These are phyloP conservation scores for Drosophila seguyi DNA, from an alignment of 1,140 invertebrate genomes.

Conservation along the genomic window DNA sequence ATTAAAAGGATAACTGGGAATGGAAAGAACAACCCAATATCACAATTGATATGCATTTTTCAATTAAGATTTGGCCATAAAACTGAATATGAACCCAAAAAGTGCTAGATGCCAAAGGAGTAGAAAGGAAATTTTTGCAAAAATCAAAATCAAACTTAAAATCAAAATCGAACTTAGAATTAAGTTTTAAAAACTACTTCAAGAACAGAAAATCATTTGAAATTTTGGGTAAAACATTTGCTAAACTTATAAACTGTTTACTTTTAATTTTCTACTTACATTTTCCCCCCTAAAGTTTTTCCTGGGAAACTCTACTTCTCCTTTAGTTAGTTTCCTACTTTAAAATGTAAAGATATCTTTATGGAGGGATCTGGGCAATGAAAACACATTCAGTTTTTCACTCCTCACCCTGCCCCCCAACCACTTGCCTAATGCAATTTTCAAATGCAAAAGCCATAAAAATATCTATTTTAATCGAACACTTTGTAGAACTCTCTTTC, in stretches of 20 bases:
- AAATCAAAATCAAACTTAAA: no score
- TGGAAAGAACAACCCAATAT: constrained; percentile 8
- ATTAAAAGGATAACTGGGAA: constrained; percentile 13
- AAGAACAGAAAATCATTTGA: background rate
- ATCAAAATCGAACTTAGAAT: no score
- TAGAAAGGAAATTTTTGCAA: no score
- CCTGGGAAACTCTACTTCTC: background rate
- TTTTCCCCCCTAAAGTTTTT: background rate
- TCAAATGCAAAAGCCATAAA: constrained; percentile 63
- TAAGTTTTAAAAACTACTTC: no score
- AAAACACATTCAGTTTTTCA: constrained; percentile 25
- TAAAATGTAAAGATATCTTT: constrained; percentile 15
- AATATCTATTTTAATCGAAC: constrained; percentile 65
- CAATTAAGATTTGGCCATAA: constrained; percentile 29
- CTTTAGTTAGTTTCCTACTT: background rate
- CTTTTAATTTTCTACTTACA: constrained; percentile 1
- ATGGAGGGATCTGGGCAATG: constrained; percentile 26
- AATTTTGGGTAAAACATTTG: background rate
- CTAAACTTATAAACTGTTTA: background rate
- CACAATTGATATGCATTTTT: constrained; percentile 44
- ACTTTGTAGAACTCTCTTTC: constrained; percentile 41
- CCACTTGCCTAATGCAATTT: constrained; percentile 55
- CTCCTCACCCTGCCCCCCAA: background rate
- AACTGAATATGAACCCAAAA: background rate
- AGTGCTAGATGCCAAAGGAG: background rate